Conservation (phyloP, 35 echinoderm and acorn worm genomes). For the Heliocidaris erythrogramma region DNA sequence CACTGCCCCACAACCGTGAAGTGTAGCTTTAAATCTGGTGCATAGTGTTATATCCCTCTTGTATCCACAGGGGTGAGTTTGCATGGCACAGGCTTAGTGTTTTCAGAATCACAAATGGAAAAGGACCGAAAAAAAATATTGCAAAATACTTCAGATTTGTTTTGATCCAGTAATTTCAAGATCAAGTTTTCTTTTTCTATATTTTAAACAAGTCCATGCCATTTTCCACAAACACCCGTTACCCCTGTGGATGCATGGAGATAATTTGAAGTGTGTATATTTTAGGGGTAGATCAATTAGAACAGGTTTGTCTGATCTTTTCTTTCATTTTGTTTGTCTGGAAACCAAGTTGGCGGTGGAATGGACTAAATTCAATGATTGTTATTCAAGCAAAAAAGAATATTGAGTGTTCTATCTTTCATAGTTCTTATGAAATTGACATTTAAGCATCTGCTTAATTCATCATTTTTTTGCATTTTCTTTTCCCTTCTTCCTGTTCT, state of each 20-base stretch:
- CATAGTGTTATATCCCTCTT: conserved; percentile 11
- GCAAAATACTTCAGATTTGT: neutral
- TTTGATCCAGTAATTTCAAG: neutral
- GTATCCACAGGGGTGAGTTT: conserved; percentile 46
- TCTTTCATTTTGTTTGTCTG: neutral
- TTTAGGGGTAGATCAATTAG: neutral
- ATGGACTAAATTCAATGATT: neutral
- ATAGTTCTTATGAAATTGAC: neutral
- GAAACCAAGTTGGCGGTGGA: conserved; percentile 37
- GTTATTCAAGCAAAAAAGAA: neutral
- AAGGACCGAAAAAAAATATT: neutral
- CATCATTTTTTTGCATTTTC: neutral
- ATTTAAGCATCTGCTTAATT: neutral
- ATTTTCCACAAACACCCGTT: conserved; percentile 43
- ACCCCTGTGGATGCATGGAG: conserved; percentile 50
- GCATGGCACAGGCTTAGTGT: conserved; percentile 52
- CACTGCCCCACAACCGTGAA: too few species aligned
- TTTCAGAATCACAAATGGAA: neutral
- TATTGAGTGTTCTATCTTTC: neutral
- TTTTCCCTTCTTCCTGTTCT: neutral
- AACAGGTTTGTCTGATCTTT: neutral
- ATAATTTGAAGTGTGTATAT: conserved; percentile 9
- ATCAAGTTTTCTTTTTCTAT: neutral
- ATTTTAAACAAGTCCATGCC: conserved; percentile 25
- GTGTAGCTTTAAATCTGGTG: neutral